Conservation (phyloP, 2,113 vertebrate genomes). For the Ifrita kowaldi region DNA sequence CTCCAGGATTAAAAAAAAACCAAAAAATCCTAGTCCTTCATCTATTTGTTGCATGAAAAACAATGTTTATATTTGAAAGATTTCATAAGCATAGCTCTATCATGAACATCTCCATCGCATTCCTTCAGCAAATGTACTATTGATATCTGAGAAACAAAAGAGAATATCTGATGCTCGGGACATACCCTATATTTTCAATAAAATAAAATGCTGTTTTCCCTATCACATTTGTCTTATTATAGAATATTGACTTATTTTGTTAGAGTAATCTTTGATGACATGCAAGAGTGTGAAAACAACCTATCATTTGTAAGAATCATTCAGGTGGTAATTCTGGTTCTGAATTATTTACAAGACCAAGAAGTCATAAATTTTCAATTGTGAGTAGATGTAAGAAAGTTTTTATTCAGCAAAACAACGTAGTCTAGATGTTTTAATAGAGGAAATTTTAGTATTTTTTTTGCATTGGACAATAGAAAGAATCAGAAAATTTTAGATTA, state of each 20-base stretch:
- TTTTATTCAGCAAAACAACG: neutral
- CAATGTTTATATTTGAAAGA: neutral
- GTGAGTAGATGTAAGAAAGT: neutral
- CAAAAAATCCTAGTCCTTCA: neutral
- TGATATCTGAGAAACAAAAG: slow-evolving; percentile 19
- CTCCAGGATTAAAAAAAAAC: neutral
- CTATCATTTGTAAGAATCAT: slow-evolving; percentile 43
- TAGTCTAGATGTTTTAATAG: neutral
- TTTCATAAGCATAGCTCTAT: neutral
- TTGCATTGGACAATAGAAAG: neutral
- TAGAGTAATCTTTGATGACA: slow-evolving; percentile 26
- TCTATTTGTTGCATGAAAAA: neutral
- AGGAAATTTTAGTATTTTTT: neutral
- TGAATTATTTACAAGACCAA: slow-evolving; percentile 44
- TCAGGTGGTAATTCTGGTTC: slow-evolving; percentile 45
- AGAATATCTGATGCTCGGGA: neutral
- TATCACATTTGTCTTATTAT: slow-evolving; percentile 31
- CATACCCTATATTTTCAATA: neutral
- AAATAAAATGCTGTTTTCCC: neutral
- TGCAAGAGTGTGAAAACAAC: slow-evolving; percentile 27
- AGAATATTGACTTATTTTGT: slow-evolving; percentile 34
- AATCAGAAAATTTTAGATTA: neutral
- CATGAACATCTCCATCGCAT: neutral
- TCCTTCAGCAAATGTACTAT: neutral
- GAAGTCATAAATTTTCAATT: slow-evolving; percentile 15